Evolutionary conservation across 1,140 invertebrate species (phyloP).

Genomic region (Anadara kagoshimensis): DNA sequence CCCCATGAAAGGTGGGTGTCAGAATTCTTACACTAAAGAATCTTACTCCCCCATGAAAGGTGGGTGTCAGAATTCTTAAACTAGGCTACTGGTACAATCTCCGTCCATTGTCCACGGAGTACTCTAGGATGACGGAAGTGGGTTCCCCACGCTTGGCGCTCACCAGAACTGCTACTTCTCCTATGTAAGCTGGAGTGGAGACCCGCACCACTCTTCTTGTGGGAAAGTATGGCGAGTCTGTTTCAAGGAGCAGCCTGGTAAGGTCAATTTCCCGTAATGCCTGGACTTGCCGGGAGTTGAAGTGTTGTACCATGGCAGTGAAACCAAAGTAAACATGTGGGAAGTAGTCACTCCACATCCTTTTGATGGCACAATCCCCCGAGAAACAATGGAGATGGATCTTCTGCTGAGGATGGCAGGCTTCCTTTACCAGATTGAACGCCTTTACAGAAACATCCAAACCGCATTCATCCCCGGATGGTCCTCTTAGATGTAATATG

Average conservation of each 20-base stretch:
- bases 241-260: neutral
- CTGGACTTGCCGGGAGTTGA: neutral
- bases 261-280: neutral
- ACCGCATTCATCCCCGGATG: neutral
- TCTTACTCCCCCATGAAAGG: no score
- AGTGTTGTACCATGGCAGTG: neutral
- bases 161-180: neutral
- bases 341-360: neutral
- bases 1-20: no score
- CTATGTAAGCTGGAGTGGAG: neutral
- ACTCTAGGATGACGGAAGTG: no score
- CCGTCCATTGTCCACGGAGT: no score
- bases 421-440: neutral
- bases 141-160: neutral
- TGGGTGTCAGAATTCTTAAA: no score
- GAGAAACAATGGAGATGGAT: neutral
- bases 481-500: neutral
- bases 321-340: conserved; percentile 7
- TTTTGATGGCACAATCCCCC: neutral
- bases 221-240: neutral
- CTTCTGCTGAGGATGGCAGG: neutral
- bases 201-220: neutral
- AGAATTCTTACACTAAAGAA: no score
- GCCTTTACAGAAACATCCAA: neutral
- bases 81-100: no score